Conservation (phyloP, 1,140 invertebrate genomes). For the Zaprionus capensis region DNA sequence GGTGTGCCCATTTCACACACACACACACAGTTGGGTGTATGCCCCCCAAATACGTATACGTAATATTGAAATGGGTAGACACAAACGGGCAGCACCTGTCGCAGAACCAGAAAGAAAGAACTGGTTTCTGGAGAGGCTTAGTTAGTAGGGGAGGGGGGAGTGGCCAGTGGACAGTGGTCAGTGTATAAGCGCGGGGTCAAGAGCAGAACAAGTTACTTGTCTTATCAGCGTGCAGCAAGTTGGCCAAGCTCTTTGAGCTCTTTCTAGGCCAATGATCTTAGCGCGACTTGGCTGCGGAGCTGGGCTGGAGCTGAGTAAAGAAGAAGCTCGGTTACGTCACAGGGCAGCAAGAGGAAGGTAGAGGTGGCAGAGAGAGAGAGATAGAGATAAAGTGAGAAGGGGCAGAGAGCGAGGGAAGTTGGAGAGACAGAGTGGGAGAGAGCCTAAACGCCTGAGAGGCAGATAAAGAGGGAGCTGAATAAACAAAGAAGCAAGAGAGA, state of each 20-base stretch:
- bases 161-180: neutral
- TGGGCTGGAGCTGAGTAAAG: neutral
- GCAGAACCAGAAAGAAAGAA: slow-evolving; percentile 49
- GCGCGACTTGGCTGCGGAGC: neutral
- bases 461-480: too few species aligned
- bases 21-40: neutral
- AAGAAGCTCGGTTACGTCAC: slow-evolving; percentile 55
- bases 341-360: neutral
- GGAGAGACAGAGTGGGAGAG: neutral
- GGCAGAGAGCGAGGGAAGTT: neutral
- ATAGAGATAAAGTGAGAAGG: neutral
- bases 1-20: slow-evolving; percentile 28
- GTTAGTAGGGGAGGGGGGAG: neutral
- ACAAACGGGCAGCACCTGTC: slow-evolving; percentile 36
- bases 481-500: too few species aligned
- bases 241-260: slow-evolving; percentile 36
- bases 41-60: slow-evolving; percentile 54
- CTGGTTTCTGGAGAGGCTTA: slow-evolving; percentile 25
- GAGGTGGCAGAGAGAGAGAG: neutral
- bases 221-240: slow-evolving; percentile 26
- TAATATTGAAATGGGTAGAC: slow-evolving; percentile 66
- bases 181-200: neutral
- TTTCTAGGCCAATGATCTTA: slow-evolving; percentile 77
- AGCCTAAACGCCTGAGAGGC: neutral
- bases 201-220: slow-evolving; percentile 30